phyloP scores from a whole-genome alignment of 2,113 vertebrate species.

The Tenrec ecaudatus region DNA sequence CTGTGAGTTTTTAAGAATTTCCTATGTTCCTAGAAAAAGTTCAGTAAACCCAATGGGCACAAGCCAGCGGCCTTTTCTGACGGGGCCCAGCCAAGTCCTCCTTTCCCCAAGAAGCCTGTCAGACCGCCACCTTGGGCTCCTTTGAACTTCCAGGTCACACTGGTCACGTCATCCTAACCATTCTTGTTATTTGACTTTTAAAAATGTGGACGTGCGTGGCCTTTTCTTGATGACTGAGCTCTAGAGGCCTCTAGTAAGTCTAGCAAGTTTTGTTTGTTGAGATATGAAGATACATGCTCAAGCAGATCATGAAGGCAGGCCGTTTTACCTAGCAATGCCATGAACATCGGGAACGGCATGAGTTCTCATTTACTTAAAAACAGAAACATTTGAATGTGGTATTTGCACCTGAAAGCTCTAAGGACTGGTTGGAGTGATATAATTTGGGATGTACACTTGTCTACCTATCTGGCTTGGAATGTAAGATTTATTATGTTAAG shows the following conservation, averaged over 20 bases:
- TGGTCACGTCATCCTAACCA: not conserved
- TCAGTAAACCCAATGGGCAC: not conserved
- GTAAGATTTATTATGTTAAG: not conserved
- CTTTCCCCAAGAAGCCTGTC: not conserved
- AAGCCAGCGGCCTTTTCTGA: not conserved
- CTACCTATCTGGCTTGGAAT: not conserved
- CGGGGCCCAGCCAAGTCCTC: too few species aligned
- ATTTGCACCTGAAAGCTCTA: not conserved
- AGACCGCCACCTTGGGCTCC: not conserved
- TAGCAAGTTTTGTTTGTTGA: constrained; percentile 12
- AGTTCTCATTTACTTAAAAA: not conserved
- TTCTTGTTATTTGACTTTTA: constrained; percentile 26
- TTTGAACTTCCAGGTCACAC: not conserved
- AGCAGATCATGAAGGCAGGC: not conserved
- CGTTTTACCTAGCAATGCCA: constrained; percentile 2
- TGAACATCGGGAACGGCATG: not conserved
- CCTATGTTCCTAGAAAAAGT: not conserved
- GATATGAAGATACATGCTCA: not conserved
- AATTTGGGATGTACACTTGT: not conserved
- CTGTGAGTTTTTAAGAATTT: constrained; percentile 23
- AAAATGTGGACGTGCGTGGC: not conserved
- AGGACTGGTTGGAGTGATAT: not conserved
- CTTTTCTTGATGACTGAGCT: not conserved
- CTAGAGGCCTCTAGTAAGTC: not conserved
- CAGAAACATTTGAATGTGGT: not conserved